phyloP scores from a whole-genome alignment of 2,888 invertebrate species.

The Erynnis tages region DNA sequence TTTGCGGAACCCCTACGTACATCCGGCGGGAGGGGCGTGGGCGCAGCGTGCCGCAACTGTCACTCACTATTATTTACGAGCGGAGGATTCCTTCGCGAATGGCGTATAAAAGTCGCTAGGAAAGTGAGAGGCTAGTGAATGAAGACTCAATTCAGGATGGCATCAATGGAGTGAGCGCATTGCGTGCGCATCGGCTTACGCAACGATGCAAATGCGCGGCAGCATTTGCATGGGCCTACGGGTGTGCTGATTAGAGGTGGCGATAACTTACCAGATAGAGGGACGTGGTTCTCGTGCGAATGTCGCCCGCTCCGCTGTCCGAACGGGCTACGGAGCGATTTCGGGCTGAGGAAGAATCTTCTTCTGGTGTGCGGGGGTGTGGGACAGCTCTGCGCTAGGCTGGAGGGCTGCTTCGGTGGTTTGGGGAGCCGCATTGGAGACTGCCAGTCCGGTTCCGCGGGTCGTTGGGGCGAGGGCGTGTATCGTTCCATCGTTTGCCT shows the following conservation, averaged over 20 bases:
- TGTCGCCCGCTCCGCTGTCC: constrained; percentile 75
- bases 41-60: constrained; percentile 64
- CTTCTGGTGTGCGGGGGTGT: constrained; percentile 89
- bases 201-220: constrained; percentile 50
- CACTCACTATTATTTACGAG: constrained; percentile 66
- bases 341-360: constrained; percentile 91
- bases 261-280: constrained; percentile 85
- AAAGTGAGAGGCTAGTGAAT: constrained; percentile 61
- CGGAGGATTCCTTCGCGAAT: constrained; percentile 46
- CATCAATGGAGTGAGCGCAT: constrained; percentile 56
- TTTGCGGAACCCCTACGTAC: constrained; percentile 75
- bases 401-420: constrained; percentile 80
- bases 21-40: constrained; percentile 73
- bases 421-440: constrained; percentile 82
- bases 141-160: constrained; percentile 50
- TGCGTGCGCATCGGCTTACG: constrained; percentile 54
- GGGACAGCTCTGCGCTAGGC: constrained; percentile 87
- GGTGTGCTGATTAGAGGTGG: constrained; percentile 47
- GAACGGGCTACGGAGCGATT: constrained; percentile 90
- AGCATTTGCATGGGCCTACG: constrained; percentile 45
- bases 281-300: constrained; percentile 83
- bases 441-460: constrained; percentile 69
- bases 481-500: constrained; percentile 72
- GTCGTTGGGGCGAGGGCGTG: constrained; percentile 70
- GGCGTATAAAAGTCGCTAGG: constrained; percentile 42